These are phyloP conservation scores for Xylocopa sonorina DNA, from an alignment of 1,140 invertebrate species.

Conservation along the genomic window DNA sequence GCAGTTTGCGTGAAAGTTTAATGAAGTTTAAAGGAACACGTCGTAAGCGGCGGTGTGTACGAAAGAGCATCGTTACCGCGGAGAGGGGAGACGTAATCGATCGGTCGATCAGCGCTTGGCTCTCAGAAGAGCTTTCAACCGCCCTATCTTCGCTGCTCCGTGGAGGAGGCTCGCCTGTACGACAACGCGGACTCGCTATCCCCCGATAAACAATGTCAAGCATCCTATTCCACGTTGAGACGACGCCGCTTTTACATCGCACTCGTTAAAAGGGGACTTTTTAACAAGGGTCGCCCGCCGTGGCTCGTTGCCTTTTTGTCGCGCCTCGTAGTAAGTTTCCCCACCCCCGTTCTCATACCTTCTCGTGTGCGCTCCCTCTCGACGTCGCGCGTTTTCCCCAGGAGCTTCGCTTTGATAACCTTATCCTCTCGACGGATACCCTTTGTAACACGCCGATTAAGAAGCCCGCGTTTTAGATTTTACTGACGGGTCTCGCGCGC, in stretches of 20 bases:
- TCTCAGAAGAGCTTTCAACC: constrained; percentile 38
- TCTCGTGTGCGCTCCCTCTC: background rate
- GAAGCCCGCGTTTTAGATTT: background rate
- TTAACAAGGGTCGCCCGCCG: constrained; percentile 45
- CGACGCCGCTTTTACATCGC: constrained; percentile 47
- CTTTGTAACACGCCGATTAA: constrained; percentile 52
- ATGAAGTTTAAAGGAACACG: background rate
- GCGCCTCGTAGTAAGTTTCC: constrained; percentile 40
- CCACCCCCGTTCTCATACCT: background rate
- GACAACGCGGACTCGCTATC: constrained; percentile 33
- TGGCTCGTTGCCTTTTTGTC: constrained; percentile 46
- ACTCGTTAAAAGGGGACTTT: constrained; percentile 61
- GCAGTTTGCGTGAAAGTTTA: background rate
- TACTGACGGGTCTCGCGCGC: background rate
- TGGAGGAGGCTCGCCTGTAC: constrained; percentile 28
- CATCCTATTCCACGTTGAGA: constrained; percentile 51
- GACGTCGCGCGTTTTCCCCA: constrained; percentile 1
- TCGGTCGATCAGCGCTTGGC: constrained; percentile 29
- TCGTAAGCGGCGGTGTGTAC: background rate
- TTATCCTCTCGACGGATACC: constrained; percentile 35
- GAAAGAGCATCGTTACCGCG: background rate
- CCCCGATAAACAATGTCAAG: constrained; percentile 65
- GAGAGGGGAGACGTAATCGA: constrained; percentile 29
- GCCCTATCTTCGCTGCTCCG: constrained; percentile 30
- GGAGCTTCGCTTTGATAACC: constrained; percentile 52